Base-by-base conservation (phyloP, 1,140 invertebrate genomes). In the Teleogryllus occipitalis region DNA sequence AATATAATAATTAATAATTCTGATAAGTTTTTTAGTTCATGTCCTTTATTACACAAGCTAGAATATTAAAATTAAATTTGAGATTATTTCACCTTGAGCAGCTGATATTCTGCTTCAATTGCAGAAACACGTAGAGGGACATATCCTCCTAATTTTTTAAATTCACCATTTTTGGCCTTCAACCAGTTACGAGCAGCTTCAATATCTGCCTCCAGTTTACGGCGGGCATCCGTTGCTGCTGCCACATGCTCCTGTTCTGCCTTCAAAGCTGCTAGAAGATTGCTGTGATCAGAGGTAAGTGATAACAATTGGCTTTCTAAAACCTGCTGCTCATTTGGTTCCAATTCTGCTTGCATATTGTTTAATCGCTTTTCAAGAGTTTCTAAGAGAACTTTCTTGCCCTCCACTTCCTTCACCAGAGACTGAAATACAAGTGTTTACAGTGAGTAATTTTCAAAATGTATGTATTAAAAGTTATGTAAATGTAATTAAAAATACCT, bases 291-390 rank as follows among this genome's bases (percentile, higher is more conserved):
- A 0, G 88, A 87, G 46, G 89, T 89, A 8, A 94, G 84, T 83
- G 90, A 90, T 81, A 88, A 89, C 78, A 93, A 86, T 21, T 91
- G 89, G 0, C 89, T 88, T 84, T 94, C 92, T 74, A 95, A 83
- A 84, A 93, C 90, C 80, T 90, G 90, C 80, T 93, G 91, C 84
- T 95, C 94, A 22, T 89, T 89, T 79, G 90, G 89, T 84, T 97
- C 95, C n/a, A 97, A 84, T 85, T 97, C 96, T 81, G 92, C 90
- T 83, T 93, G 90, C 87, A 98, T 93, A 78, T 93, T 93, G 74
- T 92, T 90, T 7, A 97, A 90, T 75, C 95, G 92, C 84, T 95
- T 95, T 82, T 94, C 92, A 10, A 97, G 85, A 7, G 93, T 93
- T 81, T 96, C 93, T 72, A 96, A 91, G 8, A 95, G 87, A 5